These are phyloP conservation scores for Harpalus rufipes DNA, from an alignment of 2,888 invertebrate genomes.

Conservation along the genomic window DNA sequence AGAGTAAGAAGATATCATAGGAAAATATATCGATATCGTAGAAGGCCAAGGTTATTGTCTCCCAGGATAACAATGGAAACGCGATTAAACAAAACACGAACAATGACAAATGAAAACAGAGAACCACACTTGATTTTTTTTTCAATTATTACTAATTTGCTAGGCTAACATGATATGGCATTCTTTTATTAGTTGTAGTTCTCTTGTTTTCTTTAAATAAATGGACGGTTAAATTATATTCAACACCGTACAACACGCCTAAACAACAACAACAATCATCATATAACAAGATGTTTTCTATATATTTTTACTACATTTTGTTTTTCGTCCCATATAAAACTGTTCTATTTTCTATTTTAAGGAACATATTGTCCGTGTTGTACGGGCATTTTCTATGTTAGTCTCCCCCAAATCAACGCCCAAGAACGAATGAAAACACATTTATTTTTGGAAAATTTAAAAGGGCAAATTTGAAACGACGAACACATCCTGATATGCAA, in stretches of 20 bases:
- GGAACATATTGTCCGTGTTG: not conserved
- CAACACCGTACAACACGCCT: not conserved
- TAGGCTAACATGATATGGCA: conserved; percentile 49
- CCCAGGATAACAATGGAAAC: conserved; percentile 52
- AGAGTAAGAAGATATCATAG: conserved; percentile 42
- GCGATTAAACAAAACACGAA: conserved; percentile 42
- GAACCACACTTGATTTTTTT: conserved; percentile 23
- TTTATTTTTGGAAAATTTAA: not conserved
- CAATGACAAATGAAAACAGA: conserved; percentile 31
- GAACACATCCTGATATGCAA: conserved; percentile 54
- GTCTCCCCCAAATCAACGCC: not conserved
- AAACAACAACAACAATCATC: not conserved
- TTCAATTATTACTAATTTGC: conserved; percentile 20
- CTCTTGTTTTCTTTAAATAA: conserved; percentile 24
- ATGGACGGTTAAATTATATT: conserved; percentile 31
- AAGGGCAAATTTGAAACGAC: conserved; percentile 2
- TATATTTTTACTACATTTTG: not conserved
- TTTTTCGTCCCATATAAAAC: no score
- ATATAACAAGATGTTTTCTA: not conserved
- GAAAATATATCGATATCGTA: conserved; percentile 43
- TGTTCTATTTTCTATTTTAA: not conserved
- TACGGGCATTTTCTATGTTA: not conserved
- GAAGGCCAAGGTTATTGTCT: conserved; percentile 46
- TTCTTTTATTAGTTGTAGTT: conserved; percentile 28
- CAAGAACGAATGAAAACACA: not conserved